Evolutionary conservation across 2,113 vertebrate species (phyloP).

Genomic region (Neodon shergylaensis): DNA sequence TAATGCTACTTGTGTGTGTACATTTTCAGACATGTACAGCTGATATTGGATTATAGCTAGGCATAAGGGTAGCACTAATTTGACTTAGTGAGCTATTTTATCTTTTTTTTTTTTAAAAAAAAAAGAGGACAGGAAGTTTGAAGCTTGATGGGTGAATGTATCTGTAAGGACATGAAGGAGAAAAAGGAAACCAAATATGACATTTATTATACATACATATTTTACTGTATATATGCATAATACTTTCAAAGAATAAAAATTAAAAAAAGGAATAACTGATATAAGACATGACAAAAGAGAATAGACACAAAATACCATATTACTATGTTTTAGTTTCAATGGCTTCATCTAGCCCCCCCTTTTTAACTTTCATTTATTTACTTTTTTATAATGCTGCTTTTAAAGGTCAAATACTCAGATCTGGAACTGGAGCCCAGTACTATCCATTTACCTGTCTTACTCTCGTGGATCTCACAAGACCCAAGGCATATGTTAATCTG

Average conservation of each 20-base stretch:
- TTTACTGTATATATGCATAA: background rate
- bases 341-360: background rate
- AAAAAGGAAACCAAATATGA: background rate
- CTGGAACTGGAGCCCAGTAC: background rate
- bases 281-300: background rate
- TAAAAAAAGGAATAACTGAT: background rate
- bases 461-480: background rate
- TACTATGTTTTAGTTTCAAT: background rate
- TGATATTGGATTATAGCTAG: background rate
- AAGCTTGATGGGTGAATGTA: background rate
- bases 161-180: background rate
- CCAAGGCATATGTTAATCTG: background rate
- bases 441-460: background rate
- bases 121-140: background rate
- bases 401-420: background rate
- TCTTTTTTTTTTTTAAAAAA: background rate
- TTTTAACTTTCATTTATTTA: background rate
- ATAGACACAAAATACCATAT: background rate
- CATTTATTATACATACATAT: background rate
- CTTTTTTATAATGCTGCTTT: background rate
- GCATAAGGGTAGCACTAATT: background rate
- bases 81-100: background rate
- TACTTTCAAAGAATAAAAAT: background rate
- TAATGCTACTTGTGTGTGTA: background rate
- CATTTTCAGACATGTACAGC: background rate